Percentiles rank a stretch among this genome's conserved stretches.
Evolutionary conservation across 2,888 invertebrate genomes (phyloP).

Genomic region (Apamea crenata): DNA sequence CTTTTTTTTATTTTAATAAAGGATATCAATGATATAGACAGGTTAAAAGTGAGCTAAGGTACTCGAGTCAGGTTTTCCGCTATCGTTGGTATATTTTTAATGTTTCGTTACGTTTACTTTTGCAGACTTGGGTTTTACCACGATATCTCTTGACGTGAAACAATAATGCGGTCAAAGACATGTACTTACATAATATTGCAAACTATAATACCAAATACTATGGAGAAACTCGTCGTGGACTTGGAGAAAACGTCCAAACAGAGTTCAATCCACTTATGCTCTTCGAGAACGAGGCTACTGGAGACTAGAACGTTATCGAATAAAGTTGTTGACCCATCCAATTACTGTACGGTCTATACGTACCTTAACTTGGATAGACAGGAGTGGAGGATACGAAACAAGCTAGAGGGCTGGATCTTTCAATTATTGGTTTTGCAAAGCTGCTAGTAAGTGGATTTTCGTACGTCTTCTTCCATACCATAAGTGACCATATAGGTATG

Average conservation of each 20-base stretch:
- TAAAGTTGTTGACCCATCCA: conserved; percentile 58
- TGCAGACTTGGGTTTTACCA: not conserved
- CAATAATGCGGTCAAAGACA: conserved; percentile 11
- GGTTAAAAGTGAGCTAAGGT: not conserved
- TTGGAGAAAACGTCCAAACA: conserved; percentile 29
- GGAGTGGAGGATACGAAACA: conserved; percentile 5
- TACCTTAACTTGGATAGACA: conserved; percentile 36
- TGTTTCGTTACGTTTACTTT: not conserved
- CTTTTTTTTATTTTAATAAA: not conserved
- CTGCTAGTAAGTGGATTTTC: not conserved
- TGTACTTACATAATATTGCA: conserved; percentile 27
- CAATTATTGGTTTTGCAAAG: not conserved
- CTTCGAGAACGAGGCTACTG: conserved; percentile 26
- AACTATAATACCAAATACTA: conserved; percentile 31
- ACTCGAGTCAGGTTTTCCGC: not conserved
- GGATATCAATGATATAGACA: not conserved
- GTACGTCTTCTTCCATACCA: not conserved
- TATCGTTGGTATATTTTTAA: not conserved
- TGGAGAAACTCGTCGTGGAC: conserved; percentile 2
- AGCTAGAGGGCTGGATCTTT: not conserved
- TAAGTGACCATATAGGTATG: too few species aligned
- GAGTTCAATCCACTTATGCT: conserved; percentile 52
- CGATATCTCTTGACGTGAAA: not conserved
- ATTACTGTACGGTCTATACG: conserved; percentile 45
- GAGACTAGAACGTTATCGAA: conserved; percentile 48